Base-by-base conservation (phyloP, 1,140 invertebrate genomes). In the Bombus balteatus region DNA sequence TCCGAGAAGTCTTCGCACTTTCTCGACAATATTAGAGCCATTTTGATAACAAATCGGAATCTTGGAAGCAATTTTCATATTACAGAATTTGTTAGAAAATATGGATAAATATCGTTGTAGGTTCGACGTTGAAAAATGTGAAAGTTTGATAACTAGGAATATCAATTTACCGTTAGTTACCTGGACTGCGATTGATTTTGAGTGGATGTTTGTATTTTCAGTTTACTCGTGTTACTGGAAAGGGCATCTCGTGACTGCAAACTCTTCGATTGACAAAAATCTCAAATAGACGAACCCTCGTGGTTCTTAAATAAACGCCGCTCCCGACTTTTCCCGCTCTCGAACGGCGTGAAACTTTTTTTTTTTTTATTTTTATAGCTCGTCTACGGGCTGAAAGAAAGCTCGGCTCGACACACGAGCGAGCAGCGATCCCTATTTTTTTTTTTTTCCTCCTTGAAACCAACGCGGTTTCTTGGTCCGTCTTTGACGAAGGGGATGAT, bases 401-500 rank as follows among this genome's bases (percentile, higher is more conserved):
- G 72, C 25, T n/a, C 34, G 10, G 41, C 70, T 71, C 70, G 57
- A 62, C 53, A 68, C 72, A 62, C 22, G 47, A 53, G 1, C 47
- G 47, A 53, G 47, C 28, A 71, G 28, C 39, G 43, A 76, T 84
- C 66, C 75, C 75, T 79, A 37, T 81, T 43, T 74, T 34, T 85
- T 32, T 86, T 47, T 82, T 47, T 86, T 47, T 89, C 75, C 88
- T 89, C 88, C 84, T 89, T 89, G 88, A 87, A 86, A 87, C 87
- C 39, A 57, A 88, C 78, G 88, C 81, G 75, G 66, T 82, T 89
- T 89, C 88, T 89, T 89, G 84, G 88, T 77, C 76, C 88, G 88
- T 89, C 88, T 89, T 89, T 89, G 88, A 89, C 88, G 79, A 87
- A 89, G 88, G 88, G 88, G 88, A 89, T 76, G 87, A 89, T 83